These are phyloP conservation scores for Mormyrus hasselquistii DNA, from an alignment of 2,797 vertebrate species.

Conservation along the genomic window DNA sequence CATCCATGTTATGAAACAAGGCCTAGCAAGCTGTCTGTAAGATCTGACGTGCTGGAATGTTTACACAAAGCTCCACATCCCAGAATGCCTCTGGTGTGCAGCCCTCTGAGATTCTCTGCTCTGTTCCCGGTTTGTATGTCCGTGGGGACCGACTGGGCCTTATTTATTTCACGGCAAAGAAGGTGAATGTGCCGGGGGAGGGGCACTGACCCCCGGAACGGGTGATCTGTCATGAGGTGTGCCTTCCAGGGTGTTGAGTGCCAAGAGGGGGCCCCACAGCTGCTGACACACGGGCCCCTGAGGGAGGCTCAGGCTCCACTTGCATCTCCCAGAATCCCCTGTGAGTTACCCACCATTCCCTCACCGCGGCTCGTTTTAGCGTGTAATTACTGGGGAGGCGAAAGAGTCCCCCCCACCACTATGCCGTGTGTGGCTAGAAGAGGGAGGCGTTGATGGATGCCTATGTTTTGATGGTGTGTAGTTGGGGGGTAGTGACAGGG, in stretches of 20 bases:
- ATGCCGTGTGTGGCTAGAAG: constrained; percentile 30
- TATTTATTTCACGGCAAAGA: constrained; percentile 54
- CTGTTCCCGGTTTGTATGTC: constrained; percentile 56
- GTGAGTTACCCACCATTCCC: constrained; percentile 41
- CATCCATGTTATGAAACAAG: constrained; percentile 23
- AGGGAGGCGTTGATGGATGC: constrained; percentile 20
- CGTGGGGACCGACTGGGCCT: constrained; percentile 46
- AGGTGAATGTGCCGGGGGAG: background rate
- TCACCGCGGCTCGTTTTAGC: constrained; percentile 44
- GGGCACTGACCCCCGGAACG: background rate
- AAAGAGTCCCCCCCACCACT: constrained; percentile 39
- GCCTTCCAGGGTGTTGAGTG: background rate
- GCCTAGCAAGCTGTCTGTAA: constrained; percentile 36
- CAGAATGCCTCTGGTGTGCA: constrained; percentile 55
- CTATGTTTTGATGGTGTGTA: background rate
- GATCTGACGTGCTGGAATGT: constrained; percentile 44
- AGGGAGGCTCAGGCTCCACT: constrained; percentile 9
- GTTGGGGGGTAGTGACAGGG: background rate
- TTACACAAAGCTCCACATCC: constrained; percentile 61
- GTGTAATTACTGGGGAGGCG: constrained; percentile 64
- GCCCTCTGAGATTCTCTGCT: constrained; percentile 68
- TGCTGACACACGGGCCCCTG: constrained; percentile 4
- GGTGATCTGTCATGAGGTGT: constrained; percentile 24
- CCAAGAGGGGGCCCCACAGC: constrained; percentile 28
- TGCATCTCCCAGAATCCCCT: constrained; percentile 33